Evolutionary conservation across 2,797 vertebrate genomes (phyloP).

Genomic region (Pangasius krempfi): DNA sequence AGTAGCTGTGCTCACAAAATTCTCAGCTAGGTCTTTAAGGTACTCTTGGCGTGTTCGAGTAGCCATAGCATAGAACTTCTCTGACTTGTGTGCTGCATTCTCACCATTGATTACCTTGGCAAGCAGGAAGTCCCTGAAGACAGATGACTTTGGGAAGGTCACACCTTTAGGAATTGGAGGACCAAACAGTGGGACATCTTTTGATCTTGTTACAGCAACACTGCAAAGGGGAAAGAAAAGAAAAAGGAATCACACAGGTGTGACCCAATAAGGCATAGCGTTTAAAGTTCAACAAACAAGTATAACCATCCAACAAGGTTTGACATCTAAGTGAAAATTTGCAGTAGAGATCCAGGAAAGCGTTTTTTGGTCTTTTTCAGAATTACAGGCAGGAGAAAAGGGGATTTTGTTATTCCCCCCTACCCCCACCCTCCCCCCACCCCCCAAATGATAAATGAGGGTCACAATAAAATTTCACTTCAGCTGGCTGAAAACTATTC

Average conservation of each 20-base stretch:
- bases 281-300: not conserved
- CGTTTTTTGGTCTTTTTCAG: not conserved
- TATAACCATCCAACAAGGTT: not conserved
- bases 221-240: constrained; percentile 64
- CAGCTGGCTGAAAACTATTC: not conserved
- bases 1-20: constrained; percentile 91
- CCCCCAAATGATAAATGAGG: not conserved
- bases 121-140: constrained; percentile 98
- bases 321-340: not conserved
- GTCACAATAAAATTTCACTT: not conserved
- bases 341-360: not conserved
- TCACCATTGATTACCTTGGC: constrained; percentile 99
- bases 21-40: constrained; percentile 95
- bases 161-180: constrained; percentile 97
- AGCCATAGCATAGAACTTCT: constrained; percentile 97
- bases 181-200: constrained; percentile 94
- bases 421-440: not conserved
- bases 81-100: constrained; percentile 95
- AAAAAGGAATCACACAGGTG: not conserved
- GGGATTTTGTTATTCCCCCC: not conserved
- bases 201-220: constrained; percentile 94
- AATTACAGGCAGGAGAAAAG: not conserved
- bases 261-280: not conserved
- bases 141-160: constrained; percentile 96
- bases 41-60: constrained; percentile 96